Evolutionary conservation across 2,888 invertebrate species (phyloP).

Genomic region (Mycogona germanica): DNA sequence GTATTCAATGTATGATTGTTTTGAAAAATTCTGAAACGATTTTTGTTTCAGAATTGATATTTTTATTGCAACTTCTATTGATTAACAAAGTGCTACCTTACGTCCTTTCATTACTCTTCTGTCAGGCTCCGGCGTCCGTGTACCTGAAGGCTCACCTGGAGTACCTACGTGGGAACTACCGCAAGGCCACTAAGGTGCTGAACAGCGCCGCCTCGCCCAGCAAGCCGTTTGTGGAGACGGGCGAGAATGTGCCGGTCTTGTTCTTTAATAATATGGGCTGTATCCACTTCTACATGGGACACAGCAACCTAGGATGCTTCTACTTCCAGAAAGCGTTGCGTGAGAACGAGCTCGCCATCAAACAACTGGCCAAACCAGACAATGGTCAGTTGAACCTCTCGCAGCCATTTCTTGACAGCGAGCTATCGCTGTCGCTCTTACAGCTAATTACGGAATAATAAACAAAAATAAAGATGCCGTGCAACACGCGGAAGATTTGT

Average conservation of each 20-base stretch:
- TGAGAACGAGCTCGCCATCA: slow-evolving; percentile 45
- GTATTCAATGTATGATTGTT: too few relatives aligned
- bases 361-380: slow-evolving; percentile 34
- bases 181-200: slow-evolving; percentile 48
- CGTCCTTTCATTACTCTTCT: slow-evolving; percentile 6
- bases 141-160: slow-evolving; percentile 51
- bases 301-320: slow-evolving; percentile 63
- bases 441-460: too few relatives aligned
- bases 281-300: slow-evolving; percentile 64
- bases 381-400: too few relatives aligned
- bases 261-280: slow-evolving; percentile 73
- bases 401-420: too few relatives aligned
- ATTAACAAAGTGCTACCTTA: too few relatives aligned
- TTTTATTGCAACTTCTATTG: too few relatives aligned
- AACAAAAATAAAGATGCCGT: too few relatives aligned
- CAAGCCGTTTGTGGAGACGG: slow-evolving; percentile 37
- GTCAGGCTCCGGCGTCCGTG: slow-evolving; percentile 38
- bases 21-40: not conserved
- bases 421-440: too few relatives aligned
- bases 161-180: slow-evolving; percentile 49
- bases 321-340: slow-evolving; percentile 66
- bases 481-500: too few relatives aligned
- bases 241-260: slow-evolving; percentile 48
- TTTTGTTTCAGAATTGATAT: too few relatives aligned
- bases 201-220: slow-evolving; percentile 25